Evolutionary conservation across 1,140 invertebrate genomes (phyloP), one percentile per base, ranked within the genome.

Genomic region (Ooceraea biroi): DNA sequence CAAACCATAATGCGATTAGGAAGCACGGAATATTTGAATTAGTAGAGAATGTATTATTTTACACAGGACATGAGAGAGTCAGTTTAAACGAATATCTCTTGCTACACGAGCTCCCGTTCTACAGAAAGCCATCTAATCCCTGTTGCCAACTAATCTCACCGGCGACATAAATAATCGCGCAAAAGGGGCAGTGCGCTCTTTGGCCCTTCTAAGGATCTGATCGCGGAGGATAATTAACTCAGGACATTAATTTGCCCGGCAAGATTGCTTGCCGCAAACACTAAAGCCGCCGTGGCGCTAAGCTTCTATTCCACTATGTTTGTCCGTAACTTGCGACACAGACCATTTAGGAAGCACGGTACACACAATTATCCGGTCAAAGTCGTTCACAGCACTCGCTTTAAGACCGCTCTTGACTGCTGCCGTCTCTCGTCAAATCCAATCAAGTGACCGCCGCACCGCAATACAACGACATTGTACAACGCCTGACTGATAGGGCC

Each of bases 231-330:
- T 80, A 71, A 69, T 80, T 57, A 80, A 80, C 65, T 80, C 63
- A 30, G 22, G 19, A 36, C 76, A 78, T 50, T 80, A 80, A 80
- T 80, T 80, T 69, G 76, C 76, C 52, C 76, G 12, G 36, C 50
- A 80, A 80, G 76, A 80, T 80, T 80, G 65, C 65, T 46, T 80
- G 50, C 76, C 65, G 76, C 76, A 80, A 80, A 80, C 76, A 80
- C 65, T 58, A 22, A 71, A 80, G 65, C 71, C 50, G 17, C 52
- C 44, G 22, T 50, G 48, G 19, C 50, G 50, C 36, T 69, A 80
- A 80, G 36, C 65, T 11, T 22, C 36, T 36, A 36, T 69, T 63
- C 25, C 14, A 25, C 50, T 57, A 22, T 58, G 76, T 71, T 80
- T 80, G 57, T 65, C 4, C 50, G 19, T 55, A 57, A 80, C 52